Evolutionary conservation across 30 jellyfish, hydroid and myxozoan species (phyloP).

Genomic region (Rhopilema esculentum): DNA sequence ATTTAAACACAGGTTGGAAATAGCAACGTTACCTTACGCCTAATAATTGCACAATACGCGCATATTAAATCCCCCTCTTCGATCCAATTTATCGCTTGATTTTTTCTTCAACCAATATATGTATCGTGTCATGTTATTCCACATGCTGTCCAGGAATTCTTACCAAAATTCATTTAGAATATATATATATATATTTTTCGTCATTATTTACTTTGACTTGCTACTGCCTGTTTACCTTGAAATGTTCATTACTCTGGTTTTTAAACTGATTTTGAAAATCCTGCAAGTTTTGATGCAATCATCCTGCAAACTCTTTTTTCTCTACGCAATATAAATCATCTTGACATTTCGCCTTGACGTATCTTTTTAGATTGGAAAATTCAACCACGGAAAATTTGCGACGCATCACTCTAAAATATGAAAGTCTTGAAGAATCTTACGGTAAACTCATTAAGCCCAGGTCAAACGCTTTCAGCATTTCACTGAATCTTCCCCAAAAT

Average conservation of each 20-base stretch:
- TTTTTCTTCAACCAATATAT: too few species aligned
- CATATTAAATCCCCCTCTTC: background rate
- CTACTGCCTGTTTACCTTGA: background rate
- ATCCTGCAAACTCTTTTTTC: background rate
- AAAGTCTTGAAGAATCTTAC: constrained; percentile 64
- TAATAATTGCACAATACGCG: background rate
- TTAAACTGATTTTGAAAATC: too few species aligned
- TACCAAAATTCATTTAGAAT: too few species aligned
- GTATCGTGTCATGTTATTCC: too few species aligned
- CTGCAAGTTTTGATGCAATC: too few species aligned
- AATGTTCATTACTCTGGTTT: background rate
- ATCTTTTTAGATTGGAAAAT: constrained; percentile 64
- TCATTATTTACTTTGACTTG: background rate
- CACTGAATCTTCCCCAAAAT: too few species aligned
- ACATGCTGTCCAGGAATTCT: too few species aligned
- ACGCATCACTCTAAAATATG: constrained; percentile 64
- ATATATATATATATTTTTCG: too few species aligned
- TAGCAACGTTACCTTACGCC: background rate
- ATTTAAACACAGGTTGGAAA: too few species aligned
- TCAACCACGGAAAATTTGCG: constrained; percentile 84
- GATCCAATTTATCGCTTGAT: too few species aligned
- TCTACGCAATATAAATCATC: background rate
- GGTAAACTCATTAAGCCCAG: constrained; percentile 60
- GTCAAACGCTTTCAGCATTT: too few species aligned
- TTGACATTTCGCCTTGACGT: constrained; percentile 13